Percentiles rank a stretch among this genome's conserved stretches.
phyloP scores from a whole-genome alignment of 2,113 vertebrate species.

The Callionymus lyra region DNA sequence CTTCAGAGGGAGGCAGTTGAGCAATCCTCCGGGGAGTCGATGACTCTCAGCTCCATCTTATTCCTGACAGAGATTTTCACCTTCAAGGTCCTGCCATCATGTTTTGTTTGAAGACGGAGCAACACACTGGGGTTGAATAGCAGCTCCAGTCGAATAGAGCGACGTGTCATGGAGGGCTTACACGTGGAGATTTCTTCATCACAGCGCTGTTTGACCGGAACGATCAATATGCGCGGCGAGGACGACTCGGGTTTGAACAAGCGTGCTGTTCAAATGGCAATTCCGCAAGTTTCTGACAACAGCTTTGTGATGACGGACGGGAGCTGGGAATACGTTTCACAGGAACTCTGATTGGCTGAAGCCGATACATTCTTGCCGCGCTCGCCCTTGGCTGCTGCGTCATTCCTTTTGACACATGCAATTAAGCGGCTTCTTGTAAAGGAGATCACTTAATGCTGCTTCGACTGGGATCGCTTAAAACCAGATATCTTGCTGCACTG shows the following conservation, averaged over 20 bases:
- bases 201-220: slow-evolving; percentile 12
- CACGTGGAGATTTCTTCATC: slow-evolving; percentile 16
- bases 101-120: slow-evolving; percentile 33
- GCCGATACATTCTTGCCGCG: slow-evolving; percentile 29
- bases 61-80: slow-evolving; percentile 44
- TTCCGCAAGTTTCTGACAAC: slow-evolving; percentile 23
- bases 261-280: slow-evolving; percentile 11
- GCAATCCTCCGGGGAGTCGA: slow-evolving; percentile 36
- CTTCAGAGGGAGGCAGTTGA: slow-evolving; percentile 30
- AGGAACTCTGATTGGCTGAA: no score
- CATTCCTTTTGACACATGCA: slow-evolving; percentile 42
- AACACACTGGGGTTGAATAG: slow-evolving; percentile 4
- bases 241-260: slow-evolving; percentile 11
- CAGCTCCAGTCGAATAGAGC: slow-evolving; percentile 14
- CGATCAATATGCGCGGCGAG: slow-evolving; percentile 14
- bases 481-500: slow-evolving; percentile 65
- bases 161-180: neutral
- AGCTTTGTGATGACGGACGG: slow-evolving; percentile 3
- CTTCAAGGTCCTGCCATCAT: slow-evolving; percentile 27
- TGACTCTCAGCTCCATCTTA: slow-evolving; percentile 47
- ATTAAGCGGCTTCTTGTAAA: slow-evolving; percentile 52
- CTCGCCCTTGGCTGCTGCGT: slow-evolving; percentile 21
- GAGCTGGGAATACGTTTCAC: slow-evolving; percentile 27
- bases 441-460: slow-evolving; percentile 43
- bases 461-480: no score